Percentiles rank a stretch among this genome's conserved stretches.
Conservation (phyloP, 2,797 vertebrate species). For the Enteromius mattozi region DNA sequence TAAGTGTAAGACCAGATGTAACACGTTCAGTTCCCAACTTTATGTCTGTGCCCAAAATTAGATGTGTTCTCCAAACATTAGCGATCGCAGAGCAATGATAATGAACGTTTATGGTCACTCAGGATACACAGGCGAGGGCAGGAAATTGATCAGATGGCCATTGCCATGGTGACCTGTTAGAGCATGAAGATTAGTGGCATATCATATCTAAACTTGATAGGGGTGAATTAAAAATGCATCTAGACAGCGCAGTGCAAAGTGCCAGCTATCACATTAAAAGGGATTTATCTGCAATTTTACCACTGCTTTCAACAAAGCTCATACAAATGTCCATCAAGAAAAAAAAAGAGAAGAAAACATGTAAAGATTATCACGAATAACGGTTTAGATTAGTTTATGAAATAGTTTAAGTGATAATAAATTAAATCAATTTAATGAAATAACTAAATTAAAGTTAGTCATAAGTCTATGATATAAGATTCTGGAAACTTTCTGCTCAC, state of each 20-base stretch:
- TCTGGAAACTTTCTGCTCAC: not conserved
- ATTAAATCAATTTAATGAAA: not conserved
- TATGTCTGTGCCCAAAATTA: constrained; percentile 63
- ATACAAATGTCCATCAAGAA: not conserved
- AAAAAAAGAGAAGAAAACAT: not conserved
- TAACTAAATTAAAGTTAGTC: not conserved
- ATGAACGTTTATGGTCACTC: constrained; percentile 81
- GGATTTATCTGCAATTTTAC: not conserved
- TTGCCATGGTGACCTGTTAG: constrained; percentile 78
- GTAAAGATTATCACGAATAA: not conserved
- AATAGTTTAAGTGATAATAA: not conserved
- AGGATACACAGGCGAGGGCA: constrained; percentile 81
- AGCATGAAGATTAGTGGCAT: constrained; percentile 61
- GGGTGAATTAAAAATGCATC: constrained; percentile 42
- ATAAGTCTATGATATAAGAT: not conserved
- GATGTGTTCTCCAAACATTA: constrained; percentile 80
- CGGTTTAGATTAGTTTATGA: not conserved
- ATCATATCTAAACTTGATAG: constrained; percentile 54
- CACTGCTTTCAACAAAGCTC: not conserved
- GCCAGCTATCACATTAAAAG: constrained; percentile 4
- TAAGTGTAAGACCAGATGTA: not conserved
- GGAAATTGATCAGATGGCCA: constrained; percentile 86
- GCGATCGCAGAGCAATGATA: constrained; percentile 77
- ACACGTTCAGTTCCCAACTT: not conserved
- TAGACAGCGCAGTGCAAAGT: constrained; percentile 12